Conservation (phyloP, 2,113 vertebrate genomes). For the Pluvianellus socialis region DNA sequence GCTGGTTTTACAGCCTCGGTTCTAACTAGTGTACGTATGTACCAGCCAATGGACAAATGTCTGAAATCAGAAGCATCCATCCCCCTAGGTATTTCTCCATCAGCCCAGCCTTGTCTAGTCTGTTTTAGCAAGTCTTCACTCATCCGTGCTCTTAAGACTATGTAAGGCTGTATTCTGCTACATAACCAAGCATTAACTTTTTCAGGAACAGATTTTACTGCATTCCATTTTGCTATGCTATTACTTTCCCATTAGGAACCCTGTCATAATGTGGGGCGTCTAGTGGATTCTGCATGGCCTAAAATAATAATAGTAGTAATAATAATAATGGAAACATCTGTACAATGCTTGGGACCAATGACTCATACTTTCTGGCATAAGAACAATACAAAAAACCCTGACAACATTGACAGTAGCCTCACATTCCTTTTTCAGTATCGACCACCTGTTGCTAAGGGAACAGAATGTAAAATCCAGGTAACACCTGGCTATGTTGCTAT, state of each 20-base stretch:
- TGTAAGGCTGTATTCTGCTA: not conserved
- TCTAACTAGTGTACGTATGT: not conserved
- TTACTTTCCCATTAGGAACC: not conserved
- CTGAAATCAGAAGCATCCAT: not conserved
- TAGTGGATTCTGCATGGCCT: not conserved
- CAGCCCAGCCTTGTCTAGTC: not conserved
- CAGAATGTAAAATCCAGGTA: constrained; percentile 18
- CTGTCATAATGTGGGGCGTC: not conserved
- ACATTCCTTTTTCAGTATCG: not conserved
- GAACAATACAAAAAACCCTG: not conserved
- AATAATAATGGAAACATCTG: not conserved
- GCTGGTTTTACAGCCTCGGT: not conserved
- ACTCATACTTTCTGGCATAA: not conserved
- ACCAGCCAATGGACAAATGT: not conserved
- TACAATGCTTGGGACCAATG: not conserved
- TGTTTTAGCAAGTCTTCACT: not conserved
- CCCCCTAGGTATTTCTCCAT: not conserved
- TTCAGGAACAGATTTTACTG: not conserved
- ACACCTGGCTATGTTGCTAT: not conserved
- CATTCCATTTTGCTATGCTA: not conserved
- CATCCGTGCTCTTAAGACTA: not conserved
- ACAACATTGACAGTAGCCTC: not conserved
- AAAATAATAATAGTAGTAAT: not conserved
- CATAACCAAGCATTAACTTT: not conserved
- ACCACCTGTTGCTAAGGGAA: constrained; percentile 57